phyloP scores from a whole-genome alignment of 2,888 invertebrate species.

The Stratiomys singularior region DNA sequence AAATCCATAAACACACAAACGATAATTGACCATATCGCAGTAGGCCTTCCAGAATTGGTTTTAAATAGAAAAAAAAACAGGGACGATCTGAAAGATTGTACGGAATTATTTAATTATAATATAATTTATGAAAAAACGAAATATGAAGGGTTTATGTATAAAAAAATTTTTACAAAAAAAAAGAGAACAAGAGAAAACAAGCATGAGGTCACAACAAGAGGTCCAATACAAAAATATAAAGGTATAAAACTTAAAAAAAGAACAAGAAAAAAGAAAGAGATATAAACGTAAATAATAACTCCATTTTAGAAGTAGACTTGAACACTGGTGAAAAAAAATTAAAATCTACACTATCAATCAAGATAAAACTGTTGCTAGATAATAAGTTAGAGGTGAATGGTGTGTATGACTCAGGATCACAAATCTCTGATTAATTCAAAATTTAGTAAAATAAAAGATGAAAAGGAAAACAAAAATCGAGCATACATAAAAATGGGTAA shows the following conservation, averaged over 20 bases:
- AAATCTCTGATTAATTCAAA: neutral
- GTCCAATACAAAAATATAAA: neutral
- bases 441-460: neutral
- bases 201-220: neutral
- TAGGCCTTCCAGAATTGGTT: neutral
- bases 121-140: neutral
- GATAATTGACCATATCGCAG: neutral
- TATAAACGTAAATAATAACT: neutral
- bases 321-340: neutral
- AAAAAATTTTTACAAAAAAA: neutral
- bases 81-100: neutral
- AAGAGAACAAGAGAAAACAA: neutral
- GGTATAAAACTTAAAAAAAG: neutral
- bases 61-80: neutral
- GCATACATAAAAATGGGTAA: neutral
- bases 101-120: neutral
- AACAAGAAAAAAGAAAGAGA: neutral
- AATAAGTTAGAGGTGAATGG: neutral
- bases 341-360: neutral
- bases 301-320: neutral
- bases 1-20: neutral
- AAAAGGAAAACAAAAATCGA: neutral
- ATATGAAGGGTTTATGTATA: neutral
- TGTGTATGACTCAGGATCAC: neutral
- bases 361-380: neutral